Evolutionary conservation across 1,140 invertebrate species (phyloP), one percentile per base, ranked within the genome.

Genomic region (Phthorimaea operculella): DNA sequence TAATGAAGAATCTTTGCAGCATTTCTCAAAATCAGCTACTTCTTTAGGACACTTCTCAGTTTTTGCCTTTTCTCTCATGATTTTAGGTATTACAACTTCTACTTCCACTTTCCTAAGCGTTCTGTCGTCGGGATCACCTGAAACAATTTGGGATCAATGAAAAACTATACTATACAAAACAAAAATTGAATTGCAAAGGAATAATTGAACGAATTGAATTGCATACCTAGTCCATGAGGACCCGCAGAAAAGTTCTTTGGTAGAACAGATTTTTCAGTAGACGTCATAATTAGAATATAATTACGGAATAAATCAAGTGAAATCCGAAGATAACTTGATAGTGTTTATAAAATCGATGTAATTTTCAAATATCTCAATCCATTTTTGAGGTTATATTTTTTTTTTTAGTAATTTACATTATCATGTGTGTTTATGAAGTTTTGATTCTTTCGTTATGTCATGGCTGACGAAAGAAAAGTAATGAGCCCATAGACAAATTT

Each of bases 71-170:
- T 95, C 92, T 63, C 95, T 86, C 85, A 97, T 91, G 73, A 92
- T 90, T 83, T 94, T 92, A 1, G 94, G 92, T 78, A 98, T 93
- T 44, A 97, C 66, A 44, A 97, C 89, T 70, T 97, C 93, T 42
- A 79, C 83, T 85, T 98, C 96, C 1, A 96, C 92, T 88, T 91
- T 94, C 70, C 96, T 87, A 49, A 98, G 79, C n/a, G 72, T 83
- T 67, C 66, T 87, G 75, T 96, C 94, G 71, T 95, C 85, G 9
- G 96, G 96, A 88, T 98, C 94, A 57, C 96, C 96, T 95, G 62
- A 12, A 87, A 87, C 47, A 59, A 28, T 28, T 28, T 6, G 6
- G 2, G 21, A n/a, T n/a, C n/a, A n/a, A n/a, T n/a, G n/a, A n/a
- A n/a, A n/a, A n/a, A n/a, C n/a, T n/a, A n/a, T n/a, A n/a, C n/a